Evolutionary conservation across 2,113 vertebrate genomes (phyloP).

Genomic region (Aegypius monachus): DNA sequence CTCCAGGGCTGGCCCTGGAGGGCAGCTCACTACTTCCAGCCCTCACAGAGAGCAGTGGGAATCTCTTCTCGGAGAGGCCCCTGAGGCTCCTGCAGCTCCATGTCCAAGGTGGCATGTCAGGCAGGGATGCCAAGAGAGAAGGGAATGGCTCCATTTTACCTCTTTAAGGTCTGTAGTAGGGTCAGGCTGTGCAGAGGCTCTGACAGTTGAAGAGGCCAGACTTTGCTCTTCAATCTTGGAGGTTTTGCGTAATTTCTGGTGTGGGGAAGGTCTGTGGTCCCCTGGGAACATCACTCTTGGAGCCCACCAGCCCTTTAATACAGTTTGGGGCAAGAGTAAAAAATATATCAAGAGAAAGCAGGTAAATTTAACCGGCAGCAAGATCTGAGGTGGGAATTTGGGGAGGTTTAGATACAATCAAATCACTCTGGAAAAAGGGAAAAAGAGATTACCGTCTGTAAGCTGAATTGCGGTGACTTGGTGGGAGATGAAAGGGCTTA

Average conservation of each 20-base stretch:
- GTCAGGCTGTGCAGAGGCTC: not conserved
- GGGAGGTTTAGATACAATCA: not conserved
- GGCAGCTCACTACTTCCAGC: not conserved
- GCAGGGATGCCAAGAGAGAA: not conserved
- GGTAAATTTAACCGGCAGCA: not conserved
- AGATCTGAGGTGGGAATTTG: not conserved
- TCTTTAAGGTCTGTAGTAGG: not conserved
- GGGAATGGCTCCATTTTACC: not conserved
- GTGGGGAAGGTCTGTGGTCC: not conserved
- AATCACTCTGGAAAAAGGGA: not conserved
- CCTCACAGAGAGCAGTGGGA: not conserved
- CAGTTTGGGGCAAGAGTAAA: not conserved
- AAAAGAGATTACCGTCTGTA: not conserved
- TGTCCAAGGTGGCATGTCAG: not conserved
- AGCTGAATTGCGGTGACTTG: not conserved
- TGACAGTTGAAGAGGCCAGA: not conserved
- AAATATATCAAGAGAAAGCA: not conserved
- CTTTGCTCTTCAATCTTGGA: not conserved
- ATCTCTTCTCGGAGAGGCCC: not conserved
- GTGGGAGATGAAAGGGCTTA: not conserved
- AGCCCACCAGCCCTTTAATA: not conserved
- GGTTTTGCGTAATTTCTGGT: not conserved
- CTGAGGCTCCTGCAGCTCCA: rapidly evolving
- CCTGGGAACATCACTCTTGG: not conserved
- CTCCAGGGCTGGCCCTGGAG: not conserved